A percentile compares a stretch with the other conserved stretches of the same genome.
These are phyloP conservation scores for Sebastolobus alascanus DNA, from an alignment of 2,797 vertebrate genomes.

Conservation along the genomic window DNA sequence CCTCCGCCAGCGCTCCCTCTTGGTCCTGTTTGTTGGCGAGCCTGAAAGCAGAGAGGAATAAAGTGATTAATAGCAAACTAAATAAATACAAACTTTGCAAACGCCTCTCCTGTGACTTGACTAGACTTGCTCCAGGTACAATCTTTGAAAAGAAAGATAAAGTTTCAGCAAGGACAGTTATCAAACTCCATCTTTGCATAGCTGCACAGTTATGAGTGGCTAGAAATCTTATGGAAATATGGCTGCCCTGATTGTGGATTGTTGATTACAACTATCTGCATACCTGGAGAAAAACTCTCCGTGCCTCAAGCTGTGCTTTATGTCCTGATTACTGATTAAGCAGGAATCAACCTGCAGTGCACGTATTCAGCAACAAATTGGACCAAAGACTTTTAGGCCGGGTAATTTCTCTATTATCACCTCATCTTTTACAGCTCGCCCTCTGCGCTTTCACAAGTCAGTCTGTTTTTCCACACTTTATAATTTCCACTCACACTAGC, in stretches of 20 bases:
- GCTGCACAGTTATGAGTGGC: not conserved
- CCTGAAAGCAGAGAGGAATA: slow-evolving; percentile 73
- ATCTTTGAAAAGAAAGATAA: not conserved
- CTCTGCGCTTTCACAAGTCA: not conserved
- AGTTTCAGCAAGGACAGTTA: slow-evolving; percentile 17
- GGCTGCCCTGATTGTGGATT: slow-evolving; percentile 18
- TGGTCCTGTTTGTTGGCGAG: slow-evolving; percentile 96
- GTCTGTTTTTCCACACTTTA: not conserved
- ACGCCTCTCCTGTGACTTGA: not conserved
- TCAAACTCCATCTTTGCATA: not conserved
- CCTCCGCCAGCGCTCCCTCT: slow-evolving; percentile 93
- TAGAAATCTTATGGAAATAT: slow-evolving; percentile 32
- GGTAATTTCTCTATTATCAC: slow-evolving; percentile 6
- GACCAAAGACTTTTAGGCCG: not conserved
- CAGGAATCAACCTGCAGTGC: slow-evolving; percentile 22
- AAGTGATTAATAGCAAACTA: not conserved
- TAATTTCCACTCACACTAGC: slow-evolving; percentile 87
- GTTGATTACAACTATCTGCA: slow-evolving; percentile 30
- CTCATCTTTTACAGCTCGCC: not conserved
- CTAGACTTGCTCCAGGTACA: not conserved
- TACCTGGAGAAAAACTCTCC: slow-evolving; percentile 9
- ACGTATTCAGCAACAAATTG: slow-evolving; percentile 15
- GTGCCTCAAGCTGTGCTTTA: slow-evolving; percentile 9
- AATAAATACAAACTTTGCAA: not conserved
- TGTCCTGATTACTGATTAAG: slow-evolving; percentile 38